These are phyloP conservation scores for Notospermus geniculatus DNA, from an alignment of 1,140 invertebrate genomes.

Conservation along the genomic window DNA sequence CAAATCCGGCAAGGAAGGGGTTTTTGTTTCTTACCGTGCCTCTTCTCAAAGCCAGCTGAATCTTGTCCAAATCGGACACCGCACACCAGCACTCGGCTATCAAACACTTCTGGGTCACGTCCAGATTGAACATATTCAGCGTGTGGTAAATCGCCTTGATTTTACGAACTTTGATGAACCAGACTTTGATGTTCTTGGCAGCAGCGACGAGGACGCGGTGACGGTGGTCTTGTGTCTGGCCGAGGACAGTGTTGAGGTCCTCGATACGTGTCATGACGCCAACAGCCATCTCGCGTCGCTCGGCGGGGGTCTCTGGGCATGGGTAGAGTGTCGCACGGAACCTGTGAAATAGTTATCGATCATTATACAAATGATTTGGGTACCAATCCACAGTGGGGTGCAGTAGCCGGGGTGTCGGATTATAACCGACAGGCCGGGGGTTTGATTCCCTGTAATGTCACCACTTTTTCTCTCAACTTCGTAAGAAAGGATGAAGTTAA, in stretches of 20 bases:
- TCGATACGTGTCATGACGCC: constrained; percentile 92
- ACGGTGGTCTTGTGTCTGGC: constrained; percentile 95
- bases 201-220: constrained; percentile 88
- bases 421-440: too few species aligned
- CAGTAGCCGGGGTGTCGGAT: too few species aligned
- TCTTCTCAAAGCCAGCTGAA: constrained; percentile 75
- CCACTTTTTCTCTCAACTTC: too few species aligned
- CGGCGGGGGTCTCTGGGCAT: constrained; percentile 86
- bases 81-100: constrained; percentile 99
- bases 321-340: constrained; percentile 96
- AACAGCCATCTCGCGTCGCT: constrained; percentile 90
- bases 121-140: constrained; percentile 73
- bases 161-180: constrained; percentile 94
- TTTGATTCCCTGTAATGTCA: too few species aligned
- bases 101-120: constrained; percentile 82
- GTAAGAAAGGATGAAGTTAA: too few species aligned
- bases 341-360: constrained; percentile 59
- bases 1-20: not conserved
- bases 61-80: constrained; percentile 81
- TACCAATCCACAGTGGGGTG: too few species aligned
- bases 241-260: constrained; percentile 91
- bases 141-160: constrained; percentile 76
- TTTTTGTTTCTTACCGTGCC: constrained; percentile 72
- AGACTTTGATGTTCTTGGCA: constrained; percentile 89
- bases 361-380: too few species aligned